Evolutionary conservation across 2,113 vertebrate genomes (phyloP).

Genomic region (Dendropsophus ebraccatus): DNA sequence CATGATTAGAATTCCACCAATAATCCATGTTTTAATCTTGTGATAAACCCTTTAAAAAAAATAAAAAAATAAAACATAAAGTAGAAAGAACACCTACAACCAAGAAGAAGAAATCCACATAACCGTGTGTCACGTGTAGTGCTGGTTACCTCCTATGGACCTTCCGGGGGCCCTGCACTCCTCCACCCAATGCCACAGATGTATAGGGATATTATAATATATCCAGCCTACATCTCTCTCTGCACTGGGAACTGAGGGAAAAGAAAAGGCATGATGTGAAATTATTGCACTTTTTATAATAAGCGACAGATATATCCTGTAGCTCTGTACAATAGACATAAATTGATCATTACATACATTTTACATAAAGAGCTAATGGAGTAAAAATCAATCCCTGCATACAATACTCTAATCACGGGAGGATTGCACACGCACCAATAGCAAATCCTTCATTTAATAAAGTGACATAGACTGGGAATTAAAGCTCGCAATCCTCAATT

Average conservation of each 20-base stretch:
- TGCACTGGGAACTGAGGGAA: not conserved
- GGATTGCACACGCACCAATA: slow-evolving; percentile 9
- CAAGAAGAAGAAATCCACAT: too few relatives aligned
- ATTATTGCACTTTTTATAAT: slow-evolving; percentile 23
- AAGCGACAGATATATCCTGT: slow-evolving; percentile 23
- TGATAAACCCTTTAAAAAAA: too few relatives aligned
- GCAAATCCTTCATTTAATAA: slow-evolving; percentile 44
- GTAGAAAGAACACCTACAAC: too few relatives aligned
- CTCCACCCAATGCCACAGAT: too few relatives aligned
- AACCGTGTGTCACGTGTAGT: too few relatives aligned
- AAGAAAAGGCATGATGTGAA: slow-evolving; percentile 1
- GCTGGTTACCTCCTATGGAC: too few relatives aligned
- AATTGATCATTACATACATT: slow-evolving; percentile 50
- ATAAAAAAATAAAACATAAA: too few relatives aligned
- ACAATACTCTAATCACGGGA: slow-evolving; percentile 35
- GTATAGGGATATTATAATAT: not conserved
- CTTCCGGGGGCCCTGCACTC: too few relatives aligned
- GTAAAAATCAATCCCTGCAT: slow-evolving; percentile 42
- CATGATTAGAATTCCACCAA: too few relatives aligned
- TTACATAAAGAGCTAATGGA: slow-evolving; percentile 46
- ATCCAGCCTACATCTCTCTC: not conserved
- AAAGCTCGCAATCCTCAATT: slow-evolving; percentile 37
- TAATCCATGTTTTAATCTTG: too few relatives aligned
- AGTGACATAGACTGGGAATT: slow-evolving; percentile 36
- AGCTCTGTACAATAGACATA: slow-evolving; percentile 33